Evolutionary conservation across 2,797 vertebrate species (phyloP), one percentile per base, ranked within the genome.

Genomic region (Loris lydekkerianus): DNA sequence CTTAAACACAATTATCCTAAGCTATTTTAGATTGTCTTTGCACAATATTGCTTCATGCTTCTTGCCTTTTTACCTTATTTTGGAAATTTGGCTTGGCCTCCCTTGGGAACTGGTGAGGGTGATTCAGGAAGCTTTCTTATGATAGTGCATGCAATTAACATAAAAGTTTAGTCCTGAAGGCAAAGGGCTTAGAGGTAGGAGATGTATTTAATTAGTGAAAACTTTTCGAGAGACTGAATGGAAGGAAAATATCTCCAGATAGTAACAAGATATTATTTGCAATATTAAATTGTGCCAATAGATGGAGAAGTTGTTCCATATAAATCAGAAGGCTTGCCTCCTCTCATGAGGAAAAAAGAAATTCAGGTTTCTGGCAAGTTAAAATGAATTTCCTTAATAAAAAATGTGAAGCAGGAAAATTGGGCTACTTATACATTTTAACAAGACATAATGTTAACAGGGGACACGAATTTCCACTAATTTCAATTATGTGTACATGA

Each of bases 241-340:
- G 75, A 15, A 53, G 8, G 18, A 5, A 84, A 86, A 88, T 31
- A 60, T 53, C 43, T 94, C 65, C 65, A 37, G 61, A 97, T 96
- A 95, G 20, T 94, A 91, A 78, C 7, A 7, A 21, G 73, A 91
- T 69, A 87, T 61, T 70, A 77, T 91, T 49, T 96, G 98, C 95
- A 97, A 78, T 63, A 43, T 95, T 94, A 84, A 49, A 53, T 95
- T 49, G 18, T 80, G 49, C 98, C 98, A 97, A 93, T 97, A 98
- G 98, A 94, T 98, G 98, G 98, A 75, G 97, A 92, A 97, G 5
- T 98, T 98, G 98, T 97, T 98, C 96, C 97, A 95, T 0, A 0
- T 76, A 97, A 87, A 77, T 40, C n/a, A 86, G 70, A 87, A 81
- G 10, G 18, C 18, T 86, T 37, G 83, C 72, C 27, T 92, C 14